These are phyloP conservation scores for Amblyjoppa proteus DNA, from an alignment of 2,888 invertebrate species.

Conservation along the genomic window DNA sequence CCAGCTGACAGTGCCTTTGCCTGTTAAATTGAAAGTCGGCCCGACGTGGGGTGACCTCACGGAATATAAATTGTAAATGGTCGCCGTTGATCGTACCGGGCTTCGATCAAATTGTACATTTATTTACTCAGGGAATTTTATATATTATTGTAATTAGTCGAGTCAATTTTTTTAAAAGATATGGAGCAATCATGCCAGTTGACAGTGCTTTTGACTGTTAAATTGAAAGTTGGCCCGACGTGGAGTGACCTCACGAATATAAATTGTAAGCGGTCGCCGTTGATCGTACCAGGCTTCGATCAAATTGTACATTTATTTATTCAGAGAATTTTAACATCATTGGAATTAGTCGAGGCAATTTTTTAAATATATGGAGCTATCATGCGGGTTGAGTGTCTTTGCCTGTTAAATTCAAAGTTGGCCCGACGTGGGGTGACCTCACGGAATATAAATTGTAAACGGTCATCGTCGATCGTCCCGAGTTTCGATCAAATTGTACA, in stretches of 20 bases:
- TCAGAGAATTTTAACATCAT: too few relatives aligned
- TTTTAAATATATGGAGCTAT: slow-evolving; percentile 90
- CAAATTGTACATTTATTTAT: slow-evolving; percentile 28
- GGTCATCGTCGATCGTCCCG: slow-evolving; percentile 1
- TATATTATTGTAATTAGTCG: slow-evolving; percentile 32
- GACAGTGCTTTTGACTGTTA: slow-evolving; percentile 94
- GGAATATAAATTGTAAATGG: slow-evolving; percentile 78
- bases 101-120: slow-evolving; percentile 28
- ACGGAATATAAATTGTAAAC: slow-evolving; percentile 79
- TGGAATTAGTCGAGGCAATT: too few relatives aligned
- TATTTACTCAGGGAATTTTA: slow-evolving; percentile 54
- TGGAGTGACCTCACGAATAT: slow-evolving; percentile 90
- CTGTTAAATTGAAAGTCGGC: slow-evolving; percentile 95
- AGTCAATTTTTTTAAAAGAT: slow-evolving; percentile 2
- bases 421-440: slow-evolving; percentile 92
- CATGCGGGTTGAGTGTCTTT: slow-evolving; percentile 91
- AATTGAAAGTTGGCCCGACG: slow-evolving; percentile 92
- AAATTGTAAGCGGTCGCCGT: slow-evolving; percentile 50
- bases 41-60: slow-evolving; percentile 91
- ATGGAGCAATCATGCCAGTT: slow-evolving; percentile 93
- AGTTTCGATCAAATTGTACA: slow-evolving; percentile 19
- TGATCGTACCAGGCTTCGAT: not conserved
- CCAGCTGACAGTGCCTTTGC: slow-evolving; percentile 91
- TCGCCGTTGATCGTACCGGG: not conserved
- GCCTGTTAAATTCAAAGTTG: slow-evolving; percentile 94